Base-by-base conservation (phyloP, 2,888 invertebrate genomes). In the Andrena trimmerana region DNA sequence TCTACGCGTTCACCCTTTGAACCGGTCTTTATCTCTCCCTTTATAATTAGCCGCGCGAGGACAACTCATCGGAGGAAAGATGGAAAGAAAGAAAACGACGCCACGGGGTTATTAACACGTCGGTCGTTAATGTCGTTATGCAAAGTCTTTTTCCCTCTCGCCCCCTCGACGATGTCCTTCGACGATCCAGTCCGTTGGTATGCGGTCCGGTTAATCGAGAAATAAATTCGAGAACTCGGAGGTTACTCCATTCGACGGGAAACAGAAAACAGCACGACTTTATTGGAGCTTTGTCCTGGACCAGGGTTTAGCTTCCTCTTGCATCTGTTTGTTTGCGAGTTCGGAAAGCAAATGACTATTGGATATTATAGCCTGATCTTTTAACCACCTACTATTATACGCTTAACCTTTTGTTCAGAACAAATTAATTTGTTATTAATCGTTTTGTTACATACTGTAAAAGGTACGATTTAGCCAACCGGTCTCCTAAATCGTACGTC, bases 91-190 rank as follows among this genome's bases (percentile, higher is more conserved):
- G 52, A 33, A 48, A 33, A 42, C 2, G 48, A 71, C 62, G 4
- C 10, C 52, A 36, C 33, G 71, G 80, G 80, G 79, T 80, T 80
- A 76, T 85, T 87, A 79, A 79, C 69, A 50, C 68, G 42, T 13
- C 66, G 71, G 33, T 8, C 66, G 74, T 42, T 42, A 42, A 42
- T 42, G 71, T 70, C 54, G 69, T 78, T 66, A 70, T 52, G 79
- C 60, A 74, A 74, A 74, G n/a, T 6, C 20, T 33, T 33, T n/a
- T 65, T 59, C 50, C 20, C 24, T 57, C 50, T n/a, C 29, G 27
- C 20, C 13, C 36, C 36, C 60, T 57, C 24, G 57, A 13, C 54
- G 71, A 63, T 78, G 52, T 52, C 75, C n/a, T 29, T 20, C 50
- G 10, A 33, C 13, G 31, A 31, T 52, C 20, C 6, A 31, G 31